Base-by-base conservation (phyloP, 2,888 invertebrate species). In the Pollenia griseotomentosa region DNA sequence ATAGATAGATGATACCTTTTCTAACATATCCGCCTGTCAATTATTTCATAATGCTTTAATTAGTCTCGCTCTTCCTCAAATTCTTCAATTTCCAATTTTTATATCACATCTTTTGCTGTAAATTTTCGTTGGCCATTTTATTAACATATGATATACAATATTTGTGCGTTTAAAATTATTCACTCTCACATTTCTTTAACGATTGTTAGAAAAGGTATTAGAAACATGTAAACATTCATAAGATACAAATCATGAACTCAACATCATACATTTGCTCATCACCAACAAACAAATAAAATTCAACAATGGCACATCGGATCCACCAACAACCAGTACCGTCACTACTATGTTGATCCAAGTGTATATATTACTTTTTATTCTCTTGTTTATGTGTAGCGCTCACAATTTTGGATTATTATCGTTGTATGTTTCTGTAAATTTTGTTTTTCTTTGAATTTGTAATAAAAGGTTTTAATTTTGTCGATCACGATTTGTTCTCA, bases 361-460 rank as follows among this genome's bases (percentile, higher is more conserved):
- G 65, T 79, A 61, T 51, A 77, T 75, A 75, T 75, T 66, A 48
- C 57, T 59, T 66, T 23, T 81, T 81, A 66, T 59, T 87, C 57
- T 87, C 81, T 84, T 84, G 40, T 84, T 78, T 82, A 81, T 77
- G 78, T 87, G 81, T 87, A 84, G 84, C 87, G 81, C 84, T 84
- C 84, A 81, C 80, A 73, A 87, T 51, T 80, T 84, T 84, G 86
- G 86, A 87, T 83, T 70, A 75, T 63, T 61, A 66, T 66, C 14
- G 23, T 66, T 75, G 44, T 83, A 68, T 71, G 23, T 53, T 16
- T 46, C 46, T 59, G 23, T 80, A 51, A 16, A 48, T 46, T 74
- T 61, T 55, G 44, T 12, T 83, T 16, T 46, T 83, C 23, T 70
- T 80, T 70, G n/a, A 65, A 63, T 75, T 77, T 74, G 33, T 79